Evolutionary conservation across 2,797 vertebrate species (phyloP).

Genomic region (Crocidura indochinensis): DNA sequence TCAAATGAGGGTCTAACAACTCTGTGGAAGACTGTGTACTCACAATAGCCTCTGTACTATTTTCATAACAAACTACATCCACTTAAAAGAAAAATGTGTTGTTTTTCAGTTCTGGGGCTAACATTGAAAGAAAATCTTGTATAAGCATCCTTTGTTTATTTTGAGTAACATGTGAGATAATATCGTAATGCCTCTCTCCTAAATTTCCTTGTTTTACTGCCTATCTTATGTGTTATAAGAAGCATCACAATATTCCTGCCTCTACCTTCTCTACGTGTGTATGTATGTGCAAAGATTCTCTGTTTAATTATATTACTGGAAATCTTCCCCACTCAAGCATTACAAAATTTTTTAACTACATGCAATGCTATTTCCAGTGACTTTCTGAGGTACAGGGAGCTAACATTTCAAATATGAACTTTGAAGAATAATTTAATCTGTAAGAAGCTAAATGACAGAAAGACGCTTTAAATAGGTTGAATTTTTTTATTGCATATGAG

Average conservation of each 20-base stretch:
- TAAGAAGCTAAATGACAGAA: neutral
- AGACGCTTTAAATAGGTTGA: neutral
- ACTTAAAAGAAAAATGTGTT: neutral
- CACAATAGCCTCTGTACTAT: neutral
- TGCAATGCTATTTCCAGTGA: neutral
- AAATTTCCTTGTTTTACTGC: neutral
- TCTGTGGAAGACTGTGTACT: neutral
- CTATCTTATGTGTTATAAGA: neutral
- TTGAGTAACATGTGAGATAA: neutral
- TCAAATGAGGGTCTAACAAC: neutral
- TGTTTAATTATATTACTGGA: neutral
- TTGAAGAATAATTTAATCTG: neutral
- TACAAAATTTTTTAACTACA: neutral
- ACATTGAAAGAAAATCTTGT: neutral
- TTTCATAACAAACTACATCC: neutral
- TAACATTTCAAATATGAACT: neutral
- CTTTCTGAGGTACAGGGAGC: neutral
- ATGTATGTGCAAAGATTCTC: neutral
- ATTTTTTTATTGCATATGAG: neutral
- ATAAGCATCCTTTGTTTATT: neutral
- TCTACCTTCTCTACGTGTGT: neutral
- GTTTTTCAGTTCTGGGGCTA: neutral
- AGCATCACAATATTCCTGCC: neutral
- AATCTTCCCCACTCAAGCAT: too few species aligned
- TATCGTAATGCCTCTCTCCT: neutral